Percentiles rank a stretch among this genome's conserved stretches.
phyloP scores from a whole-genome alignment of 2,113 vertebrate genomes.

The Anser brachyrhynchus region DNA sequence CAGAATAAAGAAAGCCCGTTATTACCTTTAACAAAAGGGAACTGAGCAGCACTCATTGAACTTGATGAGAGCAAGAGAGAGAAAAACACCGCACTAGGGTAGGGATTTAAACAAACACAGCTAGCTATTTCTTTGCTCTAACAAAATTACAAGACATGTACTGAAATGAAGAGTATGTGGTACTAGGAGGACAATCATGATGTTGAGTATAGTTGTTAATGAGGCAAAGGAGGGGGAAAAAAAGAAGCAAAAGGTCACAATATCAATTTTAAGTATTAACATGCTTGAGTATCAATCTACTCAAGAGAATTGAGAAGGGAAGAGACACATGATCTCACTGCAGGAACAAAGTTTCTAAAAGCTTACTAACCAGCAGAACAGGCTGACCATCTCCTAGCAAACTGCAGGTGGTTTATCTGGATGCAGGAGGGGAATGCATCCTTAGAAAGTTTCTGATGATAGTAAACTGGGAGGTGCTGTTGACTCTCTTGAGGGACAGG shows the following conservation, averaged over 20 bases:
- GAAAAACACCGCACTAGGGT: neutral
- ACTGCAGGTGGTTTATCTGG: neutral
- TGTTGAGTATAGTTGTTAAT: neutral
- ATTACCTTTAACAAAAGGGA: conserved; percentile 13
- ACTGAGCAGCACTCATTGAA: neutral
- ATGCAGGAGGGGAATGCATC: no score
- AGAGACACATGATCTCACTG: neutral
- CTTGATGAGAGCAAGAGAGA: neutral
- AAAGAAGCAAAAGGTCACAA: neutral
- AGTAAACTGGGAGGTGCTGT: no score
- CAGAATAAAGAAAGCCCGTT: conserved; percentile 13
- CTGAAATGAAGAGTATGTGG: neutral
- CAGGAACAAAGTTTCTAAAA: neutral
- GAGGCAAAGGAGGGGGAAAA: neutral
- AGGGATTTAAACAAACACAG: neutral
- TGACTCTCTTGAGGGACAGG: no score
- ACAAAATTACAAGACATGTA: neutral
- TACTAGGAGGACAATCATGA: neutral
- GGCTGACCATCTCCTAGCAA: neutral
- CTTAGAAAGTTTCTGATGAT: no score
- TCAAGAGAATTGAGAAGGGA: neutral
- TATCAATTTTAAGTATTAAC: neutral
- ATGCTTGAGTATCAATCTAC: neutral
- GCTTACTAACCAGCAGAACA: neutral
- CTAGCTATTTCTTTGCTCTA: neutral